Conservation (phyloP, 1,140 invertebrate genomes). For the Charaxes varanes region DNA sequence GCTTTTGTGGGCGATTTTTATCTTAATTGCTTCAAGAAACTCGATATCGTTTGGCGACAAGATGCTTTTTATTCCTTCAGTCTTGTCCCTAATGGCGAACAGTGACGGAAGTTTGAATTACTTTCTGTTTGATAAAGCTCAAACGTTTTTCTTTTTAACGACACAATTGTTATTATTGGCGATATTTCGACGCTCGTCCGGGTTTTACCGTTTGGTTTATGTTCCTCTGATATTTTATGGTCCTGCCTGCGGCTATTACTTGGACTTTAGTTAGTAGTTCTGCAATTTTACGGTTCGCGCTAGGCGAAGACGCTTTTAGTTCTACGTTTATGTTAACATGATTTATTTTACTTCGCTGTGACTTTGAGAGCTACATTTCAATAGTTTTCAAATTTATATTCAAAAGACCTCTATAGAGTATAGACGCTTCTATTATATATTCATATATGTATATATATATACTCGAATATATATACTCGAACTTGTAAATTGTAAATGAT, state of each 20-base stretch:
- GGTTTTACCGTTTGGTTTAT: conserved; percentile 7
- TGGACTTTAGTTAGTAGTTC: conserved; percentile 7
- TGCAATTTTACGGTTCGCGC: conserved; percentile 4
- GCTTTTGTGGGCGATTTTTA: conserved; percentile 31
- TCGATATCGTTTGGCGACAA: conserved; percentile 25
- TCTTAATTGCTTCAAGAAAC: conserved; percentile 27
- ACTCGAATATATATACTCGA: too few relatives aligned
- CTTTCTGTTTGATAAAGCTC: conserved; percentile 20
- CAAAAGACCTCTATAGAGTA: too few relatives aligned
- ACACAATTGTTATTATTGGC: conserved; percentile 32
- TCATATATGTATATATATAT: too few relatives aligned
- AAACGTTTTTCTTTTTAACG: conserved; percentile 23
- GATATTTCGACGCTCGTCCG: conserved; percentile 30
- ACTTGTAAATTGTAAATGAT: too few relatives aligned
- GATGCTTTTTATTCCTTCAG: conserved; percentile 23
- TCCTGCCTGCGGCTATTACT: conserved; percentile 4
- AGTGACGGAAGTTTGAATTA: conserved; percentile 24
- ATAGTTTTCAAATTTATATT: too few relatives aligned
- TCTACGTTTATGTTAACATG: conserved; percentile 1
- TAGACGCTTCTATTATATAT: too few relatives aligned
- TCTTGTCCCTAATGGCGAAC: conserved; percentile 21
- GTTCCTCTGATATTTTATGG: conserved; percentile 4
- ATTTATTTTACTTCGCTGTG: conserved; percentile 2
- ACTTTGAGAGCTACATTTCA: too few relatives aligned
- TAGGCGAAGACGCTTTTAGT: conserved; percentile 1